phyloP scores from a whole-genome alignment of 2,113 vertebrate genomes.

The Corythornis madagascariensis region DNA sequence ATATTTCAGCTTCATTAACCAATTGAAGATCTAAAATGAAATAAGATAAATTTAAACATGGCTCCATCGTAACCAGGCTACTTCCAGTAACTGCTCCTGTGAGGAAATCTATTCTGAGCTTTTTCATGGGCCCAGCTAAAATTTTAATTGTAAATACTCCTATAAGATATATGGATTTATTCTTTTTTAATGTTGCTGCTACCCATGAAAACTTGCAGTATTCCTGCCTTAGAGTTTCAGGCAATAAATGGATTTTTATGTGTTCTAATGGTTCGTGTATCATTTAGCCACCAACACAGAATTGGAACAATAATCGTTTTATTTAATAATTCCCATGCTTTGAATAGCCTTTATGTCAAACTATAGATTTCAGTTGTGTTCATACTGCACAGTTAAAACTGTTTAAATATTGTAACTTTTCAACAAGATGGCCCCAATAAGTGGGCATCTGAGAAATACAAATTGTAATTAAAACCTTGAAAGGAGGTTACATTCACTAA shows the following conservation, averaged over 20 bases:
- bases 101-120: not conserved
- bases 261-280: not conserved
- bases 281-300: not conserved
- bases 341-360: not conserved
- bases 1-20: slow-evolving; percentile 55
- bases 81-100: not conserved
- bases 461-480: slow-evolving; percentile 2
- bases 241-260: not conserved
- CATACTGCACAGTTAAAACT: not conserved
- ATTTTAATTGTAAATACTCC: not conserved
- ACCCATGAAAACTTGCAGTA: not conserved
- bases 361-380: not conserved
- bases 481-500: not conserved
- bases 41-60: slow-evolving; percentile 36
- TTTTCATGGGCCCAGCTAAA: not conserved
- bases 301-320: not conserved
- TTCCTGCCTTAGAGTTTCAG: not conserved
- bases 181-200: not conserved
- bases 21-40: slow-evolving; percentile 31
- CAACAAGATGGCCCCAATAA: not conserved
- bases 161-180: not conserved
- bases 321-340: not conserved
- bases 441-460: not conserved
- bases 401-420: not conserved
- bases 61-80: slow-evolving; percentile 2